Base-by-base conservation (phyloP, 2,113 vertebrate species). In the Arvicanthis niloticus region DNA sequence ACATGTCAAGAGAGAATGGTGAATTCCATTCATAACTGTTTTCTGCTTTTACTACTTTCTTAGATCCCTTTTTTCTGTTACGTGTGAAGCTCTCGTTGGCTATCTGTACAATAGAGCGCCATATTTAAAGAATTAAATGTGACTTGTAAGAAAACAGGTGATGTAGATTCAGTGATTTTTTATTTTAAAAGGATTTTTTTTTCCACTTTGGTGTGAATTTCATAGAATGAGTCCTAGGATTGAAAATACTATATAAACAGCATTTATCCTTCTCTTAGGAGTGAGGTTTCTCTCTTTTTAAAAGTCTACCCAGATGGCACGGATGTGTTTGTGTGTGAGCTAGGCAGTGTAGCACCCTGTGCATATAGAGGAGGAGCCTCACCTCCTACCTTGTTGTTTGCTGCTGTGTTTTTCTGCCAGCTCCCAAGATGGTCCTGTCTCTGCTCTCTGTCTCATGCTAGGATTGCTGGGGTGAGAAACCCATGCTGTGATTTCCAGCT, bases 231-330 rank as follows among this genome's bases (percentile, higher is more conserved):
- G 12, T 92, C 10, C 88, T 90, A 48, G 1, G 2, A 48, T 68
- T 51, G 89, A 78, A 89, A 96, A 91, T 85, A 3, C 3, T 82
- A n/a, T 88, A 53, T 95, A 96, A 78, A 70, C 31, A 77, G 29
- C 60, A 67, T 87, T 77, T 95, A 84, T 84, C 16, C 15, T 87
- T 51, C 45, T 77, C 37, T 89, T 37, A 73, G 53, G 24, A 89
- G 31, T 12, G 5, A 31, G 40, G 5, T 82, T 82, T 82, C 37
- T 82, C n/a, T 4, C 53, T n/a, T 40, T 82, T 42, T 13, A 29
- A 15, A 16, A 62, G 29, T 17, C 60, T 6, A 2, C 40, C 40
- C 42, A 86, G 40, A 19, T 67, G 58, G 29, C 8, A 51, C 42
- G 1, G 11, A 6, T 42, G 40, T 77, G 60, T 34, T 19, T 9